Conservation (phyloP, 2,797 vertebrate species). For the Schizopygopsis malacanthus region DNA sequence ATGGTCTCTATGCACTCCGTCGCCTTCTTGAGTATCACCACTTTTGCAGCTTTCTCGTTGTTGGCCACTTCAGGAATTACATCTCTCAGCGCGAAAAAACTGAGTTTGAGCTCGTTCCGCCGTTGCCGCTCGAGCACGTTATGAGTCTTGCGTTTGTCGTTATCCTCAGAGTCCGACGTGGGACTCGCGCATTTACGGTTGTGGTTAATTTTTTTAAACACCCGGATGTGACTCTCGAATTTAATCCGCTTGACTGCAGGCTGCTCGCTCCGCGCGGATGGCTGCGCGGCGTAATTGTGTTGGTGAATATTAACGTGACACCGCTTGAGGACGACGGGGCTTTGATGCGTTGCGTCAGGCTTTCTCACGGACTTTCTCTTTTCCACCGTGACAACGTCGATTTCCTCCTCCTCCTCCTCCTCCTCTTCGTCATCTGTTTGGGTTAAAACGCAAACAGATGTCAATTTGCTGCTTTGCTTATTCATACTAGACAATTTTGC, state of each 20-base stretch:
- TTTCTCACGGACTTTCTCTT: conserved; percentile 70
- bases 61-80: conserved; percentile 87
- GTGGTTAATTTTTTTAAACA: conserved; percentile 84
- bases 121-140: conserved; percentile 93
- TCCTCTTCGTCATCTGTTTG: conserved; percentile 61
- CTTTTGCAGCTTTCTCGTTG: conserved; percentile 89
- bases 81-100: conserved; percentile 87
- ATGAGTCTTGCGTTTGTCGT: conserved; percentile 88
- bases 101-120: conserved; percentile 88
- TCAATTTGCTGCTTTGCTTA: neutral
- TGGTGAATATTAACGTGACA: conserved; percentile 89
- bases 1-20: conserved; percentile 81
- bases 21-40: conserved; percentile 90
- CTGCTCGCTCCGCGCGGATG: conserved; percentile 77
- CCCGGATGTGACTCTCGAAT: conserved; percentile 77
- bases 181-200: conserved; percentile 86
- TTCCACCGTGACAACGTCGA: conserved; percentile 91
- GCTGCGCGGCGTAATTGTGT: conserved; percentile 91
- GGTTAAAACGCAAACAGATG: neutral
- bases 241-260: conserved; percentile 82
- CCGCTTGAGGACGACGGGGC: conserved; percentile 86
- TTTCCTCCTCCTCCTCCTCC: conserved; percentile 71
- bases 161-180: conserved; percentile 84
- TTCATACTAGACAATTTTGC: neutral
- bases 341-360: conserved; percentile 77